Evolutionary conservation across 2,113 vertebrate genomes (phyloP), one percentile per base, ranked within the genome.

Genomic region (Pelvicachromis taeniatus): DNA sequence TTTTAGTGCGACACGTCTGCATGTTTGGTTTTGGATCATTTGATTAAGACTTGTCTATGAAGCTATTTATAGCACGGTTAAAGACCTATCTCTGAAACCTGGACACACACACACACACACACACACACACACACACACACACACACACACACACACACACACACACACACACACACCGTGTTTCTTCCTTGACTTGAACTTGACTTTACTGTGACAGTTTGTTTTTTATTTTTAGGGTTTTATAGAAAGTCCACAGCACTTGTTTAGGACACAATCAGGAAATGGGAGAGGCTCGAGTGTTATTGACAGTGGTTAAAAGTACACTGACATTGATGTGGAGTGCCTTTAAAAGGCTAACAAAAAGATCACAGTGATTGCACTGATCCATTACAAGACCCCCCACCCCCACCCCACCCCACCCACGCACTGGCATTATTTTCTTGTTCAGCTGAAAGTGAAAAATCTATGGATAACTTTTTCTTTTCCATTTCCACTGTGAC

Each of bases 301-400:
- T 83, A 85, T 73, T 70, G 83, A 59, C 81, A 56, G 83, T 80
- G 68, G 68, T 73, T 73, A 50, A 50, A 73, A 31, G 42, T 73
- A 19, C 68, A 58, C 77, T 75, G 82, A 78, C 84, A 85, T 77
- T 85, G 78, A 83, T 75, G 52, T 11, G 45, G 4, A 85, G 70
- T 58, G 48, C 78, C 83, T 86, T 73, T 61, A 35, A 79, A 87
- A 82, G 75, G 65, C 13, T 50, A 78, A 82, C 4, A 52, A 55
- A 61, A 63, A 68, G 29, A 87, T 87, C 52, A 52, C n/a, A 81
- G 10, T 75, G 78, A 88, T 83, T 89, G 78, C 75, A 78, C 58
- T 48, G 42, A 89, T 59, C 82, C 53, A 29, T 85, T 82, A 11
- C 7, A 50, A 42, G 19, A 88, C 82, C 59, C 52, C 58, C 35